Conservation (phyloP, 1,140 invertebrate genomes). For the Whitmania pigra region DNA sequence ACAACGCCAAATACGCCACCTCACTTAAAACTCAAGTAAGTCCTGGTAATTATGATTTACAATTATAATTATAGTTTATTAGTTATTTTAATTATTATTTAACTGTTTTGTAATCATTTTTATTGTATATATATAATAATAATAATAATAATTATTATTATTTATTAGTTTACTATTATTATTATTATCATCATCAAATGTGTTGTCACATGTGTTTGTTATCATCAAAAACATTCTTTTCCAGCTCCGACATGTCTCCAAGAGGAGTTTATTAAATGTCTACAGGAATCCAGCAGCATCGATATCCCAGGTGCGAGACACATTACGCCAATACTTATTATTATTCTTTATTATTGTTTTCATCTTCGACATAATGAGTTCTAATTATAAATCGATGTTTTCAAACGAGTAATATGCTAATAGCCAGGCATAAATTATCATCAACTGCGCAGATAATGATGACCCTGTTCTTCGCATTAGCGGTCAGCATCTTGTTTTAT, state of each 20-base stretch:
- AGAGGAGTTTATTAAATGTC: conserved; percentile 13
- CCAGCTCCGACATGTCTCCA: conserved; percentile 10
- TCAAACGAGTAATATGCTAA: too few species aligned
- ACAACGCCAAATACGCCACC: conserved; percentile 6
- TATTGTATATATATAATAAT: not conserved
- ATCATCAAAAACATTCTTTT: not conserved
- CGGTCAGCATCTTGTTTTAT: conserved; percentile 38
- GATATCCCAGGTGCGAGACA: not conserved
- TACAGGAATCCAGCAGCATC: conserved; percentile 12
- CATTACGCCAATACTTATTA: conserved; percentile 2
- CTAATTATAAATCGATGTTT: too few species aligned
- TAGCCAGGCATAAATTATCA: too few species aligned
- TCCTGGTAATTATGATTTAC: too few species aligned
- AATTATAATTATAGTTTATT: too few species aligned
- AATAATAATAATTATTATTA: not conserved
- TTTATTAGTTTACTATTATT: too few species aligned
- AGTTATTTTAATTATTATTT: not conserved
- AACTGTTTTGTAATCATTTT: not conserved
- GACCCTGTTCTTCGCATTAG: conserved; percentile 29
- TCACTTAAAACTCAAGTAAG: not conserved
- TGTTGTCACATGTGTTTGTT: not conserved
- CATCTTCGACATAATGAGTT: not conserved
- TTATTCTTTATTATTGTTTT: not conserved
- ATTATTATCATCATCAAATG: too few species aligned
- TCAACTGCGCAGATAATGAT: conserved; percentile 1